Evolutionary conservation across 2,888 invertebrate species (phyloP).

Genomic region (Corythucha ciliata): DNA sequence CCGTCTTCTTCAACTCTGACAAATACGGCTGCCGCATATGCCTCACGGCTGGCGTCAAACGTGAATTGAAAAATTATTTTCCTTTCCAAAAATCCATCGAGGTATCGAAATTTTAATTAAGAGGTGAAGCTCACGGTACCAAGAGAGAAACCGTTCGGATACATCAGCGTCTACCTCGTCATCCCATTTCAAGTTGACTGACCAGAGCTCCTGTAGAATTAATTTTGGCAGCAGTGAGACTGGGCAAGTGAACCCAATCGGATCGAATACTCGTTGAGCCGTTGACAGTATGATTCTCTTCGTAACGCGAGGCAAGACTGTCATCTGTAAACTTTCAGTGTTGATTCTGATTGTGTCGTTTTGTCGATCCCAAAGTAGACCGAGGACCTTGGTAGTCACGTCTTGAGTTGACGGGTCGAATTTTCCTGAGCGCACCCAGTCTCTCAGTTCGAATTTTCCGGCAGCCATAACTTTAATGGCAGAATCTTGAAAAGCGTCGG

Average conservation of each 20-base stretch:
- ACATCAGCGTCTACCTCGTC: constrained; percentile 21
- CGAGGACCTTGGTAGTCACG: constrained; percentile 18
- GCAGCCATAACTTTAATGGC: constrained; percentile 7
- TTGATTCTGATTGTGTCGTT: constrained; percentile 17
- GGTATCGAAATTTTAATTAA: constrained; percentile 13
- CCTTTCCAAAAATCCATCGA: constrained; percentile 36
- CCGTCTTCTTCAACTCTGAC: constrained; percentile 27
- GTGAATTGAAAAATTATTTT: not conserved
- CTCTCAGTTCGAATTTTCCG: constrained; percentile 24
- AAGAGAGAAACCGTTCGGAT: not conserved
- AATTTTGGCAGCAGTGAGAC: constrained; percentile 30
- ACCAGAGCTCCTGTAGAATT: constrained; percentile 30
- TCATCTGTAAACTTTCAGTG: constrained; percentile 9
- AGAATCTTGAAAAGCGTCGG: not conserved
- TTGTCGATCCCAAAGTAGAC: constrained; percentile 19
- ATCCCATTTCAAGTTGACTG: constrained; percentile 14
- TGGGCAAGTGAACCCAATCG: constrained; percentile 32
- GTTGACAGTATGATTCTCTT: constrained; percentile 21
- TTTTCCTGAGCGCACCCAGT: constrained; percentile 17
- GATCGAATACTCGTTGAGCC: constrained; percentile 33
- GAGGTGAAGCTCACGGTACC: not conserved
- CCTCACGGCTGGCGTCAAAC: constrained; percentile 26
- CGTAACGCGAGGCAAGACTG: constrained; percentile 4
- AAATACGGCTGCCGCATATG: constrained; percentile 36
- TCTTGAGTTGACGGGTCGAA: not conserved